Base-by-base conservation (phyloP, 2,888 invertebrate species). In the Onchidella celtica region DNA sequence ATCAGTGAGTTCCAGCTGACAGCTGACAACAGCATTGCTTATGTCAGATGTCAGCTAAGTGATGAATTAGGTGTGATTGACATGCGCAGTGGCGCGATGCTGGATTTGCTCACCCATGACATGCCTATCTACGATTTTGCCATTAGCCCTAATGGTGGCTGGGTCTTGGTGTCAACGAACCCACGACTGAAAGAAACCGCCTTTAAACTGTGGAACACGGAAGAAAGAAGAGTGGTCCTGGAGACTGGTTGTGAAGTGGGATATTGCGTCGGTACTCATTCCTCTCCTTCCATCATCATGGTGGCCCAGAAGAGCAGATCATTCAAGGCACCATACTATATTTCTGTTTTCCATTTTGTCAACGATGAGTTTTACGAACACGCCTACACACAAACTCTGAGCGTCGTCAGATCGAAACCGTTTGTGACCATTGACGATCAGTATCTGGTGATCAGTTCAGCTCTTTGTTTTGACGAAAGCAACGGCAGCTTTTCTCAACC, bases 11-110 rank as follows among this genome's bases (percentile, higher is more conserved):
- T 92, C 21, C 86, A 87, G 70, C 76, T 91, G 6, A 89, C 91
- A 0, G 61, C 81, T 3, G 89, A 90, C 81, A 89, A 88, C 77
- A 77, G 85, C 1, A 82, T 87, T 21, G 91, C 90, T 1, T 91
- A 90, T 77, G 90, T 91, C 29, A 84, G 83, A 34, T 92, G 93
- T 78, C 79, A 83, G 0, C 82, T 87, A 24, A 91, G 92, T 79
- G 92, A 93, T 78, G 93, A 92, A 79, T 85, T 93, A 2, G 93
- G 92, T 0, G 90, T 93, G 24, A 87, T 92, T 24, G 92, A 92
- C 83, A 90, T 93, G 90, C 66, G 73, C 72, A 89, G 86, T 66
- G 93, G 93, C 2, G 81, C 86, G 21, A 87, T 93, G 87, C 79
- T 89, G 0, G 92, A 93, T 81, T 88, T 93, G 2, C 86, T 93